These are phyloP conservation scores for Perizoma affinitatum DNA, from an alignment of 2,888 invertebrate species.

Conservation along the genomic window DNA sequence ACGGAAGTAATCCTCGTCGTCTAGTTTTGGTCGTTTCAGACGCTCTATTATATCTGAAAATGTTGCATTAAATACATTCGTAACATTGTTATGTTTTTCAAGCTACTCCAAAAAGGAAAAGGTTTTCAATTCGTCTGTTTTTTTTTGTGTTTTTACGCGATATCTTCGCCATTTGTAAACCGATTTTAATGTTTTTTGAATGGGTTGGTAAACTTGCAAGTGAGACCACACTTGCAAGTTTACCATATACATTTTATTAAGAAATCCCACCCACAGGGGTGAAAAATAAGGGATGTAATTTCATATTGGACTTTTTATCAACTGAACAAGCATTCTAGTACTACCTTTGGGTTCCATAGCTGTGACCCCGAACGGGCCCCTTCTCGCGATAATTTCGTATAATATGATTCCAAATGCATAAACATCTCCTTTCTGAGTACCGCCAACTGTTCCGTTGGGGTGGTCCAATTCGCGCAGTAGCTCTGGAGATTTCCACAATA, in stretches of 20 bases:
- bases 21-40: slow-evolving; percentile 88
- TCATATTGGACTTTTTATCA: too few species aligned
- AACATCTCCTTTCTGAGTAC: slow-evolving; percentile 96
- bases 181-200: too few species aligned
- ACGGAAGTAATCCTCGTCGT: slow-evolving; percentile 90
- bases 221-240: too few species aligned
- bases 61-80: neutral
- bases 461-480: slow-evolving; percentile 89
- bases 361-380: slow-evolving; percentile 94
- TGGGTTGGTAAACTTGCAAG: too few species aligned
- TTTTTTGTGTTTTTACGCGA: too few species aligned
- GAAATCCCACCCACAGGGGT: too few species aligned
- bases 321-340: slow-evolving; percentile 1
- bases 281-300: too few species aligned
- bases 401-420: slow-evolving; percentile 98
- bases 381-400: slow-evolving; percentile 95
- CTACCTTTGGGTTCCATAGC: slow-evolving; percentile 93
- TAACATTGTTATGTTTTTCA: too few species aligned
- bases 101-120: too few species aligned
- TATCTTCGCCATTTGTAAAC: too few species aligned
- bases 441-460: slow-evolving; percentile 82
- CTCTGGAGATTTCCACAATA: slow-evolving; percentile 99
- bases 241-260: too few species aligned
- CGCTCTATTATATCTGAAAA: slow-evolving; percentile 92
- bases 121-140: too few species aligned